Conservation (phyloP, 2,113 vertebrate species). For the Seriola rivoliana region DNA sequence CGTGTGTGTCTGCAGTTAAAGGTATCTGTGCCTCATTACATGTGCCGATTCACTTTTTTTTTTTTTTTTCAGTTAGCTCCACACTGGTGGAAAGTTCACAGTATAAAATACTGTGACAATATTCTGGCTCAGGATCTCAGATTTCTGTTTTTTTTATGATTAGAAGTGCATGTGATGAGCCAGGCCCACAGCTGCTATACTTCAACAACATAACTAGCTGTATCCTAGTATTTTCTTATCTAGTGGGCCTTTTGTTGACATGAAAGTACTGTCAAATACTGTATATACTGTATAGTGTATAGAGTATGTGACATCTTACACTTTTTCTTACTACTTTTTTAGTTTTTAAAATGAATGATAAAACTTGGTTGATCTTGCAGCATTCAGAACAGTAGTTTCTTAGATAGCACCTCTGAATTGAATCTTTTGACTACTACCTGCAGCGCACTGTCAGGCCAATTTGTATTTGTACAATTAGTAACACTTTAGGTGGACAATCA, state of each 20-base stretch:
- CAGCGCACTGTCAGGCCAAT: background rate
- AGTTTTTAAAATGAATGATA: too few relatives aligned
- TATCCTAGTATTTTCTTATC: background rate
- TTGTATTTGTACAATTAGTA: too few relatives aligned
- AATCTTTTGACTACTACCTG: background rate
- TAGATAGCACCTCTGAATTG: background rate
- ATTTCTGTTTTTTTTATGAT: background rate
- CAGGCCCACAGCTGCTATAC: background rate
- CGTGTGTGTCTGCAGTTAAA: constrained; percentile 7
- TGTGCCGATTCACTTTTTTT: background rate
- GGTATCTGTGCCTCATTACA: constrained; percentile 12
- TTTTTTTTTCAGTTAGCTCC: background rate
- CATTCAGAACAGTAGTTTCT: background rate
- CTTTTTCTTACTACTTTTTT: background rate
- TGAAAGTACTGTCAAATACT: background rate
- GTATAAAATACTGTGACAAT: background rate
- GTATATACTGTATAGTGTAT: too few relatives aligned
- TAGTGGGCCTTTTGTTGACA: background rate
- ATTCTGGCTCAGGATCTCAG: background rate
- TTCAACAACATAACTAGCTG: background rate
- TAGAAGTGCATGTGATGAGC: background rate
- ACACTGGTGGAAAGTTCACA: background rate
- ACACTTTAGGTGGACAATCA: background rate
- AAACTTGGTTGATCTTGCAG: background rate
- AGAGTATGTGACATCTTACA: background rate